Evolutionary conservation across 2,888 invertebrate genomes (phyloP), one percentile per base, ranked within the genome.

Genomic region (Toxonevra muliebris): DNA sequence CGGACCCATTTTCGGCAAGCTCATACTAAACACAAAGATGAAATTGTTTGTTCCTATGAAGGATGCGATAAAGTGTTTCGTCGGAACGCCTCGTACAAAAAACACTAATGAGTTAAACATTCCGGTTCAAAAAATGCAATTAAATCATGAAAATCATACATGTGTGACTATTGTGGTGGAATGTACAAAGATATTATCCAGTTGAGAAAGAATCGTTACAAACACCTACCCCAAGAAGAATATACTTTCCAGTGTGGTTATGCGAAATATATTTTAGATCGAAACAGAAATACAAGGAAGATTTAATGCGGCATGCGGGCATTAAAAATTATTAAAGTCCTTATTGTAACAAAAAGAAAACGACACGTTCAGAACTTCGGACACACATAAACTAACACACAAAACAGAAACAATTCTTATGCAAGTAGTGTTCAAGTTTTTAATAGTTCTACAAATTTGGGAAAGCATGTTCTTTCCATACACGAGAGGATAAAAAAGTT

Each of bases 231-330:
- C 1, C 68, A 70, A 0, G 77, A 77, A 54, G 72, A 74, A 9
- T 76, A 72, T 68, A 77, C 77, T 12, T 76, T 69, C 61, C 73
- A 74, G 17, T 83, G 83, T 52, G 80, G 0, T 72, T 76, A 52
- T 83, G 83, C 43, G 80, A 77, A 7, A 83, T 82, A 7, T 71
- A 76, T 0, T 83, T 75, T 65, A 70, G 71, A 0, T 74, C 73
- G 0, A 72, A 72, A 30, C 70, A 74, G 3, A 72, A 73, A 0
- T 75, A 71, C 52, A 70, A 70, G 15, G 81, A 82, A 66, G 84
- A 83, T 61, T 50, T 74, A 8, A 64, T 76, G 66, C 75, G 82
- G 0, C 80, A 76, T 53, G 78, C 80, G 1, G 76, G 77, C 3
- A 74, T 73, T 4, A 76, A 76, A 59, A 72, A 76, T 1, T 76